These are phyloP conservation scores for Hylyphantes graminicola DNA, from an alignment of 1,140 invertebrate species.

Conservation along the genomic window DNA sequence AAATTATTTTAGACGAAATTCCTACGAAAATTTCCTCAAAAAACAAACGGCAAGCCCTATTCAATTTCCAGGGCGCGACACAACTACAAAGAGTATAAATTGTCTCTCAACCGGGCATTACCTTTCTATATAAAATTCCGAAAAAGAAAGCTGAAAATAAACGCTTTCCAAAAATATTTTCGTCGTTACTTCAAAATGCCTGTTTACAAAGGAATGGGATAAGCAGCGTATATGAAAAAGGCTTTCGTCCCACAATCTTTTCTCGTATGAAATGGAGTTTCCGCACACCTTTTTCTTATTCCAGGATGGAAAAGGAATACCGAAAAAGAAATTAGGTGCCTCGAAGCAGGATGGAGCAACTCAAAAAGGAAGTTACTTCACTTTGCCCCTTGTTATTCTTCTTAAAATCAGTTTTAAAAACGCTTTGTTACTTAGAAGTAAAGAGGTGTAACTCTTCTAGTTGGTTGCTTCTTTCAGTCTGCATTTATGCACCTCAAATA, in stretches of 20 bases:
- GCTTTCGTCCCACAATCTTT: constrained; percentile 12
- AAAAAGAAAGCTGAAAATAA: background rate
- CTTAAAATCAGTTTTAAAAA: too few species aligned
- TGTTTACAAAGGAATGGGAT: constrained; percentile 51
- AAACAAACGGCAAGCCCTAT: too few species aligned
- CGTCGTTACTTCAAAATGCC: constrained; percentile 23
- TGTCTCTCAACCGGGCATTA: background rate
- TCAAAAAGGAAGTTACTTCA: too few species aligned
- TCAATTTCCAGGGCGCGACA: background rate
- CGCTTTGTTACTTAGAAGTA: too few species aligned
- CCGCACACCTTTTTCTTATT: constrained; percentile 41
- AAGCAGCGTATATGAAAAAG: constrained; percentile 33
- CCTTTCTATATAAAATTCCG: background rate
- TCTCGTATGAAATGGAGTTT: constrained; percentile 23
- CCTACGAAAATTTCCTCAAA: too few species aligned
- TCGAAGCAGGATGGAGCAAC: too few species aligned
- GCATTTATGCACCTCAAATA: background rate
- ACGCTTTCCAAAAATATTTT: constrained; percentile 4
- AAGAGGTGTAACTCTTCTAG: too few species aligned
- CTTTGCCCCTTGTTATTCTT: too few species aligned
- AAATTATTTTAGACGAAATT: too few species aligned
- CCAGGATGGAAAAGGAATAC: constrained; percentile 2
- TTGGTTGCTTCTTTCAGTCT: too few species aligned
- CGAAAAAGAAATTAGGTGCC: background rate
- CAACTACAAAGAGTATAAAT: background rate